phyloP scores from a whole-genome alignment of 2,888 invertebrate species.

The Buathra laborator region DNA sequence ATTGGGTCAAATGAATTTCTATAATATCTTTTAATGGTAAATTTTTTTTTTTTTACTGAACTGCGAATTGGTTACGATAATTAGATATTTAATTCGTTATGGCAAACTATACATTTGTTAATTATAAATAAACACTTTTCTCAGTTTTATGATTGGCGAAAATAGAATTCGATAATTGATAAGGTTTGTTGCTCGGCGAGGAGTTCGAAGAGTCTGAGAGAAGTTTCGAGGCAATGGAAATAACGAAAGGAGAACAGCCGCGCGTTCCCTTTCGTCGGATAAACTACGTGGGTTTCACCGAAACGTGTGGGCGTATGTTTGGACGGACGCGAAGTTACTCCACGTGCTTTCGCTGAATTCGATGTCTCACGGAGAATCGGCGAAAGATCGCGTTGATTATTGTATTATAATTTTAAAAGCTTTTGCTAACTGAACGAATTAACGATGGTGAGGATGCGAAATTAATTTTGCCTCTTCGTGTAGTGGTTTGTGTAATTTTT shows the following conservation, averaged over 20 bases:
- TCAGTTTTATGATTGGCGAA: too few relatives aligned
- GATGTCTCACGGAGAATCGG: conserved; percentile 4
- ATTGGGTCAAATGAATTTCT: too few relatives aligned
- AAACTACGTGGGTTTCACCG: conserved; percentile 70
- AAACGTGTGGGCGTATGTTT: conserved; percentile 81
- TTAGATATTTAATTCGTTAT: too few relatives aligned
- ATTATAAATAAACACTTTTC: too few relatives aligned
- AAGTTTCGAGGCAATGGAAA: conserved; percentile 10
- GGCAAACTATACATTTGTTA: too few relatives aligned
- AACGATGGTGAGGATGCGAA: neutral
- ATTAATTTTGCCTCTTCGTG: too few relatives aligned
- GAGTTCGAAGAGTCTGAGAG: neutral
- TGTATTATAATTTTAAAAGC: neutral
- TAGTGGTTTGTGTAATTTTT: neutral
- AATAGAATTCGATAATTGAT: too few relatives aligned
- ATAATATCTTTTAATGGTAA: too few relatives aligned
- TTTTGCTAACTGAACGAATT: neutral
- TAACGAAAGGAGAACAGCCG: conserved; percentile 29
- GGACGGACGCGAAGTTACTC: conserved; percentile 68
- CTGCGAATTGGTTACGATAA: too few relatives aligned
- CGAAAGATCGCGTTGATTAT: neutral
- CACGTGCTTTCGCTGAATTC: conserved; percentile 75
- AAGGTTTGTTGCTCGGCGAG: too few relatives aligned
- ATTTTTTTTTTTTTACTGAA: too few relatives aligned
- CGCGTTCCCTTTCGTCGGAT: conserved; percentile 58